Conservation (phyloP, 2,797 vertebrate species). For the Diglossa cyanea region DNA sequence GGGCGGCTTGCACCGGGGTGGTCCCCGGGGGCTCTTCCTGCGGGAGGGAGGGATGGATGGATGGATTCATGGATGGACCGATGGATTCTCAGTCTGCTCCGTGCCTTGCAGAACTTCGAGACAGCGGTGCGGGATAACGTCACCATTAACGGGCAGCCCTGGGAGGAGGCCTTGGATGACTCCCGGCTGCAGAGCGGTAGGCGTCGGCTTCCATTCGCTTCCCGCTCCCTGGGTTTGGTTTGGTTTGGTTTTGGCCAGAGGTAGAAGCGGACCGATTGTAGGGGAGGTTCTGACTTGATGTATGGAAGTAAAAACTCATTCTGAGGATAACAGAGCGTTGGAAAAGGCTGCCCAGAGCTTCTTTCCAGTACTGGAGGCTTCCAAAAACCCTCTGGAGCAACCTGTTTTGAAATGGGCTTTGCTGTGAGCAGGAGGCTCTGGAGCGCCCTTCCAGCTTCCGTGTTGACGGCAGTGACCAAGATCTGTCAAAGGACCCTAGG, state of each 20-base stretch:
- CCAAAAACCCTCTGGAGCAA: background rate
- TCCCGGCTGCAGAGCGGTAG: constrained; percentile 49
- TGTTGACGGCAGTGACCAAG: accelerated
- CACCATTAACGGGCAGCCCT: constrained; percentile 80
- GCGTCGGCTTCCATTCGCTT: background rate
- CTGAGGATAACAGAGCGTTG: background rate
- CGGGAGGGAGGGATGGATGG: background rate
- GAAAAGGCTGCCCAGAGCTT: background rate
- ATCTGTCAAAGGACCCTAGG: background rate
- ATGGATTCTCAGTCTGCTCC: background rate
- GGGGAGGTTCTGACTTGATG: background rate
- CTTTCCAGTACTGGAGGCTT: background rate
- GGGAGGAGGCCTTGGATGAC: constrained; percentile 80
- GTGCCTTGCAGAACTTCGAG: constrained; percentile 85
- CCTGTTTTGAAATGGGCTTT: background rate
- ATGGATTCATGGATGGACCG: background rate
- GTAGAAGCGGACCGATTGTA: background rate
- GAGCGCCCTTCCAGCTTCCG: background rate
- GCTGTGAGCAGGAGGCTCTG: background rate
- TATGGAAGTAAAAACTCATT: background rate
- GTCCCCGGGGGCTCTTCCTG: background rate
- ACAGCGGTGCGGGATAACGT: constrained; percentile 84
- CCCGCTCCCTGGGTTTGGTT: background rate
- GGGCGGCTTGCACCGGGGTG: background rate
- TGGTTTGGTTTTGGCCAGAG: too few species aligned